phyloP scores from a whole-genome alignment of 2,888 invertebrate genomes.

The Caenorhabditis afra region DNA sequence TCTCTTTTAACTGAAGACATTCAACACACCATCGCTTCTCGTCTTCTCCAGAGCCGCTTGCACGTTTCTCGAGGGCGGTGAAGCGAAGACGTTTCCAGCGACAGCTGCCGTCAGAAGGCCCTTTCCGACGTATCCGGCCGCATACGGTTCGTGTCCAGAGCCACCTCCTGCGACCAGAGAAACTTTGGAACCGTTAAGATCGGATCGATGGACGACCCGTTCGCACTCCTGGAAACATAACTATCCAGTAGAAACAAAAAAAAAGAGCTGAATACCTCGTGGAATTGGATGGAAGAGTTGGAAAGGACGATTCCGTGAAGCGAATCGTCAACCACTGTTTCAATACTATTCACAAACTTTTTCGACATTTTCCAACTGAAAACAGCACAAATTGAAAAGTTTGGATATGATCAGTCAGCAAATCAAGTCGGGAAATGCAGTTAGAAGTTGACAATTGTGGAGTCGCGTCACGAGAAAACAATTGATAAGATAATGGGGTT shows the following conservation, averaged over 20 bases:
- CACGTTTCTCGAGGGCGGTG: slow-evolving; percentile 87
- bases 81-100: slow-evolving; percentile 87
- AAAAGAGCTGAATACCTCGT: slow-evolving; percentile 52
- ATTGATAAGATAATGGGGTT: slow-evolving; percentile 10
- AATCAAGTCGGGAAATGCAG: background rate
- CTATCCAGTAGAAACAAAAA: background rate
- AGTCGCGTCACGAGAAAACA: background rate
- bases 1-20: too few relatives aligned
- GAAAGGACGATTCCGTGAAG: slow-evolving; percentile 66
- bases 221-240: slow-evolving; percentile 46
- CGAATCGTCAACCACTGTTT: slow-evolving; percentile 69
- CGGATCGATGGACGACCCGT: slow-evolving; percentile 44
- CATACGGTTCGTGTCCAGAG: slow-evolving; percentile 89
- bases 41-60: slow-evolving; percentile 84
- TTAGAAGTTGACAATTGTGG: background rate
- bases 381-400: background rate
- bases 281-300: slow-evolving; percentile 57
- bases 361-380: slow-evolving; percentile 56
- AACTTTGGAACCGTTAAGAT: slow-evolving; percentile 42
- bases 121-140: slow-evolving; percentile 86
- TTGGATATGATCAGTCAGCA: background rate
- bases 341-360: slow-evolving; percentile 72
- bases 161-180: slow-evolving; percentile 85
- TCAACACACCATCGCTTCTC: slow-evolving; percentile 47
- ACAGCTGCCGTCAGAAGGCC: slow-evolving; percentile 89